Percentiles rank a stretch among this genome's conserved stretches.
Conservation (phyloP, 1,140 invertebrate species). For the Drosophila arawakana region DNA sequence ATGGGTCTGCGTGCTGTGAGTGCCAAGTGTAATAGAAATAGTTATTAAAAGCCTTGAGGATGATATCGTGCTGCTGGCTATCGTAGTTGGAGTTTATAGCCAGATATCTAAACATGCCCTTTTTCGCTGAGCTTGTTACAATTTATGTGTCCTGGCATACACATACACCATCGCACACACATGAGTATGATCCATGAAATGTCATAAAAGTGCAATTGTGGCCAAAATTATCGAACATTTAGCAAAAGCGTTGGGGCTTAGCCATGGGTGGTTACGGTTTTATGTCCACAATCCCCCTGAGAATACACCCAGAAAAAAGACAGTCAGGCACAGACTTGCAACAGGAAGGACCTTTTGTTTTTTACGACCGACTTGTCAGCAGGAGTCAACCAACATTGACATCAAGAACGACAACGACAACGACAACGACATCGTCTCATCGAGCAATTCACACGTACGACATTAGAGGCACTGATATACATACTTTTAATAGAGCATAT, state of each 20-base stretch:
- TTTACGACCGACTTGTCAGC: conserved; percentile 61
- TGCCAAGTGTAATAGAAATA: conserved; percentile 80
- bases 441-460: conserved; percentile 69
- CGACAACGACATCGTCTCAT: conserved; percentile 25
- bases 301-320: not conserved
- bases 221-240: conserved; percentile 80
- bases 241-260: conserved; percentile 72
- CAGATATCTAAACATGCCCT: conserved; percentile 39
- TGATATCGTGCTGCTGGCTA: conserved; percentile 51
- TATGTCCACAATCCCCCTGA: conserved; percentile 31
- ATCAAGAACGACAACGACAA: conserved; percentile 4
- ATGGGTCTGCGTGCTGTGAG: conserved; percentile 63
- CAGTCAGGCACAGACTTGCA: conserved; percentile 12
- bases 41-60: conserved; percentile 69
- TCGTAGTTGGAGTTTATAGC: conserved; percentile 58
- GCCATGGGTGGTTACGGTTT: conserved; percentile 70
- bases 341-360: conserved; percentile 68
- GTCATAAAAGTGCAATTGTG: conserved; percentile 78
- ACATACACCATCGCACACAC: conserved; percentile 21
- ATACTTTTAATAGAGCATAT: conserved; percentile 50
- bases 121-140: conserved; percentile 50
- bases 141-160: conserved; percentile 61
- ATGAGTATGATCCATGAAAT: conserved; percentile 72
- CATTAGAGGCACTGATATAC: conserved; percentile 75
- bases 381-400: conserved; percentile 36